Conservation (phyloP, 2,888 invertebrate species). For the Rotaria magnacalcarata region DNA sequence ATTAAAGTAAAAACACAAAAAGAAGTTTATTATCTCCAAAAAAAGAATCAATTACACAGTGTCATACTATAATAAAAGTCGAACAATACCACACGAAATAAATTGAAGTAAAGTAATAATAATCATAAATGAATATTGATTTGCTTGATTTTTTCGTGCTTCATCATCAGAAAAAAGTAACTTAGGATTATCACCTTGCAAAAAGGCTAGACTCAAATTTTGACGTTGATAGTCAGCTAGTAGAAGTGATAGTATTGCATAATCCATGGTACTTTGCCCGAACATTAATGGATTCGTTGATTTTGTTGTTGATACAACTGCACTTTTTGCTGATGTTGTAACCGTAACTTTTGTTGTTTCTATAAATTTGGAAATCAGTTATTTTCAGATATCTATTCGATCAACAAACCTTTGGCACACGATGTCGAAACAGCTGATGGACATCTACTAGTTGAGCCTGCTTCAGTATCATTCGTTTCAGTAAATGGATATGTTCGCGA, state of each 20-base stretch:
- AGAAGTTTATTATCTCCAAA: background rate
- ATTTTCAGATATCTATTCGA: background rate
- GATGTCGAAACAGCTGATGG: background rate
- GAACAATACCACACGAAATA: background rate
- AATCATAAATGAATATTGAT: background rate
- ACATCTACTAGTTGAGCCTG: background rate
- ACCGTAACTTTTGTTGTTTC: background rate
- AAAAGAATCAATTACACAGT: background rate
- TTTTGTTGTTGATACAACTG: background rate
- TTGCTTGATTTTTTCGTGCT: background rate
- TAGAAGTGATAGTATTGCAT: background rate
- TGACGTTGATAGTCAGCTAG: background rate
- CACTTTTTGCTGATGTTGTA: background rate
- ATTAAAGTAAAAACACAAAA: background rate
- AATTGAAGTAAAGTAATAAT: background rate
- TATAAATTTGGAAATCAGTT: background rate
- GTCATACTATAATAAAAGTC: background rate
- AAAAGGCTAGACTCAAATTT: background rate
- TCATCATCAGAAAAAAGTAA: conserved; percentile 10
- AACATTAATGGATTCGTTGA: background rate
- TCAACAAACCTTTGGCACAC: background rate
- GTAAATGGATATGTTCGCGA: background rate
- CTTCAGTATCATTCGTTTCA: background rate
- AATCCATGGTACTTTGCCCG: background rate
- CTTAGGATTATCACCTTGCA: conserved; percentile 3